A percentile compares a stretch with the other conserved stretches of the same genome.
These are phyloP conservation scores for Heterocephalus glaber DNA, from an alignment of 2,113 vertebrate species.

Conservation along the genomic window DNA sequence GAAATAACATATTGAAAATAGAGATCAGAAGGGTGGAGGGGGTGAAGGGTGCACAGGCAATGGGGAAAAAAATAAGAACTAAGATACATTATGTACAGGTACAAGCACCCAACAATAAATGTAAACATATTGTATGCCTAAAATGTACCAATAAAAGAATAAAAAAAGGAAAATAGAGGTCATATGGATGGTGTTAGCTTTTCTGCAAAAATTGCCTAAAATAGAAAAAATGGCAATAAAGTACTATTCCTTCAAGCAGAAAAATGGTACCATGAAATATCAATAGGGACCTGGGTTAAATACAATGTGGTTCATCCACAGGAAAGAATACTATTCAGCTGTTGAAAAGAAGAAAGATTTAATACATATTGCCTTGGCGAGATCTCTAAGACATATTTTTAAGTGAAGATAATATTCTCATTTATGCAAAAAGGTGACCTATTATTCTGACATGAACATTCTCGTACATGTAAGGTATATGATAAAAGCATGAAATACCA, in stretches of 20 bases:
- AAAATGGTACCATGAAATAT: constrained; percentile 53
- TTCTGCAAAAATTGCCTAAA: constrained; percentile 66
- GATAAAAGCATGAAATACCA: not conserved
- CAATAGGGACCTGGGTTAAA: constrained; percentile 58
- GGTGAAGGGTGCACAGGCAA: too few relatives aligned
- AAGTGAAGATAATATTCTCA: constrained; percentile 47
- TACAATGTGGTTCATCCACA: constrained; percentile 41
- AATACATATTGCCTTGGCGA: constrained; percentile 48
- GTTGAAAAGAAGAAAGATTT: constrained; percentile 66
- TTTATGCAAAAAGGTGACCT: constrained; percentile 25
- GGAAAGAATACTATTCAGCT: constrained; percentile 57
- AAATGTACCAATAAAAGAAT: too few relatives aligned
- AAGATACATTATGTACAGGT: too few relatives aligned
- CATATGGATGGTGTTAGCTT: constrained; percentile 77
- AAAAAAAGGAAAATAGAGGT: constrained; percentile 79
- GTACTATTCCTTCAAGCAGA: constrained; percentile 67
- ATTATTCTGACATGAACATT: constrained; percentile 11
- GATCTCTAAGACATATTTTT: constrained; percentile 53
- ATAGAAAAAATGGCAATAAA: constrained; percentile 66
- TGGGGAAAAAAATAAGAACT: too few relatives aligned
- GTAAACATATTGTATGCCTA: too few relatives aligned
- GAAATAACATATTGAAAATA: constrained; percentile 70
- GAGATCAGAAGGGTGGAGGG: too few relatives aligned
- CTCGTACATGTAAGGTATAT: not conserved
- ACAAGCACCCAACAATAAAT: too few relatives aligned